Conservation (phyloP, 2,888 invertebrate genomes). For the Lasioglossum morio region DNA sequence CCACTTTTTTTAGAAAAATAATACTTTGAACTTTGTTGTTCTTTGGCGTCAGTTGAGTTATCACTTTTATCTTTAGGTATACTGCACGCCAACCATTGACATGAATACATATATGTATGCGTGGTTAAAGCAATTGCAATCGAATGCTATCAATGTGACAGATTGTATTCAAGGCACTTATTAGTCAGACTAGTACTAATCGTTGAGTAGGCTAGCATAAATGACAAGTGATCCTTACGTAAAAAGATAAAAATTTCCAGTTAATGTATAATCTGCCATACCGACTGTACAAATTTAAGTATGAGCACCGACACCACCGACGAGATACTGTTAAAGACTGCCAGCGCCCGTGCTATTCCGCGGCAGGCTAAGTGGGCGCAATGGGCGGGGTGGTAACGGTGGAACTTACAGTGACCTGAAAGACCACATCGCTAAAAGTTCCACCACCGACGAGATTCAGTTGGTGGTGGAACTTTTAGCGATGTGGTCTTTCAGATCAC, state of each 20-base stretch:
- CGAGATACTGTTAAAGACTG: no score
- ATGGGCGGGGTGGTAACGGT: no score
- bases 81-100: neutral
- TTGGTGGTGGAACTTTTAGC: no score
- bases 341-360: no score
- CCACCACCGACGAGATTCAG: no score
- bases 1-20: neutral
- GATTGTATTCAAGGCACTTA: neutral
- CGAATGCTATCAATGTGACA: neutral
- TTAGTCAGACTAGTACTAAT: slow-evolving; percentile 22
- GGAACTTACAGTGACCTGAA: no score
- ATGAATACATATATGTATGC: neutral
- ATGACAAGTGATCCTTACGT: slow-evolving; percentile 16
- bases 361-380: no score
- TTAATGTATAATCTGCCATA: slow-evolving; percentile 15
- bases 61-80: slow-evolving; percentile 14
- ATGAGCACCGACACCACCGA: no score
- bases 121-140: neutral
- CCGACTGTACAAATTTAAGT: no score
- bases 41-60: neutral
- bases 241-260: slow-evolving; percentile 10
- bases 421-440: no score
- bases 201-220: neutral
- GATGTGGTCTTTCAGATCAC: no score
- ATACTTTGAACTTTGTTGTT: neutral